These are phyloP conservation scores for Luehdorfia chinensis DNA, from an alignment of 1,140 invertebrate species.

Conservation along the genomic window DNA sequence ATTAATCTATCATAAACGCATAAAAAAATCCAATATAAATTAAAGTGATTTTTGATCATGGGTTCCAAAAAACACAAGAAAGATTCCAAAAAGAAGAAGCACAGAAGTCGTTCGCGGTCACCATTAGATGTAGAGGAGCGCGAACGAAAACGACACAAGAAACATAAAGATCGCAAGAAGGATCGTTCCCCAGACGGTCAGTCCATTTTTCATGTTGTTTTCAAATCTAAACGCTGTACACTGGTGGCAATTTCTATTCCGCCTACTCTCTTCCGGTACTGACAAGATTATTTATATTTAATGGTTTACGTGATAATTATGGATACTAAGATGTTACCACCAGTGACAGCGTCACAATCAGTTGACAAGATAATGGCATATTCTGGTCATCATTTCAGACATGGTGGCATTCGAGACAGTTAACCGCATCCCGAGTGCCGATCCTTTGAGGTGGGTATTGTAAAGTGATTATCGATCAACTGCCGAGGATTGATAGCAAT, in stretches of 20 bases:
- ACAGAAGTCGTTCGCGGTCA: constrained; percentile 62
- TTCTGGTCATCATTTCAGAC: constrained; percentile 73
- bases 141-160: constrained; percentile 61
- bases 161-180: constrained; percentile 68
- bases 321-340: constrained; percentile 33
- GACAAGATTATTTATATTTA: background rate
- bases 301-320: background rate
- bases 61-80: constrained; percentile 72
- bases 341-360: constrained; percentile 32
- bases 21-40: no score
- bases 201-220: constrained; percentile 31
- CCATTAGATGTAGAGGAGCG: constrained; percentile 56
- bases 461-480: constrained; percentile 10
- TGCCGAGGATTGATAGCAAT: no score
- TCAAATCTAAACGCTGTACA: constrained; percentile 30
- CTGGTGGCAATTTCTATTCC: constrained; percentile 38
- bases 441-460: constrained; percentile 56
- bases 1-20: no score
- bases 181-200: constrained; percentile 68
- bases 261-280: background rate
- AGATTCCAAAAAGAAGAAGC: constrained; percentile 71
- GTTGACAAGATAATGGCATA: constrained; percentile 71
- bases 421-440: constrained; percentile 46
- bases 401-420: constrained; percentile 59
- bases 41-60: no score